These are phyloP conservation scores for Triops longicaudatus DNA, from an alignment of 1,140 invertebrate genomes.

Conservation along the genomic window DNA sequence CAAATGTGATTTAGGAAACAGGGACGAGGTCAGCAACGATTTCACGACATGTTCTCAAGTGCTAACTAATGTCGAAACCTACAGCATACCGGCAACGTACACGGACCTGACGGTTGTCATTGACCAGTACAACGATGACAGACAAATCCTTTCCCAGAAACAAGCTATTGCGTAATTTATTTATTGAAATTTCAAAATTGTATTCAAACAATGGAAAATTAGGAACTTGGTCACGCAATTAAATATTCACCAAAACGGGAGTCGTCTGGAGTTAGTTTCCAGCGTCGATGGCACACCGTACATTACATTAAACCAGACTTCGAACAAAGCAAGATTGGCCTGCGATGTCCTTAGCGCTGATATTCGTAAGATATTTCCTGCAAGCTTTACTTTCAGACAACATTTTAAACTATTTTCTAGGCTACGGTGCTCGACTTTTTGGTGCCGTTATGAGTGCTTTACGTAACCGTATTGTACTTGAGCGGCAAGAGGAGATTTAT, in stretches of 20 bases:
- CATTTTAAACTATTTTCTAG: neutral
- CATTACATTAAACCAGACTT: constrained; percentile 18
- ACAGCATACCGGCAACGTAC: constrained; percentile 13
- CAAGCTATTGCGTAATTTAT: constrained; percentile 20
- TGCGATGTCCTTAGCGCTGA: constrained; percentile 21
- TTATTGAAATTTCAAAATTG: neutral
- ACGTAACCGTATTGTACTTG: neutral
- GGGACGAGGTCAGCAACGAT: neutral
- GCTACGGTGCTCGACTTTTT: neutral
- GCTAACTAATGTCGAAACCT: neutral
- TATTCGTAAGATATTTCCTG: constrained; percentile 19
- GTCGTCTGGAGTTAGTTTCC: constrained; percentile 27
- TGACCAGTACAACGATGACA: constrained; percentile 23
- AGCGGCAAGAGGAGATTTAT: neutral
- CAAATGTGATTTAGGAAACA: neutral
- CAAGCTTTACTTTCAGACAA: neutral
- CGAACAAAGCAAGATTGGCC: constrained; percentile 27
- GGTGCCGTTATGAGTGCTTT: neutral
- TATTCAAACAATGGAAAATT: neutral
- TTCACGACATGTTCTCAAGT: neutral
- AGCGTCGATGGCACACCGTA: constrained; percentile 26
- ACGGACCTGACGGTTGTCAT: constrained; percentile 25
- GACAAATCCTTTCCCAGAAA: constrained; percentile 9
- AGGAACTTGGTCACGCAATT: constrained; percentile 19
- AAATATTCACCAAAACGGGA: constrained; percentile 20